Evolutionary conservation across 2,113 vertebrate species (phyloP).

Genomic region (Barbus barbus): DNA sequence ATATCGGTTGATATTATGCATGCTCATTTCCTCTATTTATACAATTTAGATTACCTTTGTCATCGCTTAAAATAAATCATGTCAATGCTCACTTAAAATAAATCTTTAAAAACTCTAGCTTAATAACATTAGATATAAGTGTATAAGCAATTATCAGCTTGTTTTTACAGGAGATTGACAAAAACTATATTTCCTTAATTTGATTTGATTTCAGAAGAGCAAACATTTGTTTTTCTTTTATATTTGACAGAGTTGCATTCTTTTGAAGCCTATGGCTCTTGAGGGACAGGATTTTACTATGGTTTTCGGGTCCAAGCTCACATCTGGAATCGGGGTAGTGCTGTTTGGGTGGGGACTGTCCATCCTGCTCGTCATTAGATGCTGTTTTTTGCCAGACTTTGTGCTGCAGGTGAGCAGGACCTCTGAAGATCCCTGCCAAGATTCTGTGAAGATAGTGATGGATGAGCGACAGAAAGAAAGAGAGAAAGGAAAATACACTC

Average conservation of each 20-base stretch:
- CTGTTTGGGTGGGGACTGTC: background rate
- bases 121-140: too few relatives aligned
- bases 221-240: too few relatives aligned
- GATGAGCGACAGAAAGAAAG: constrained; percentile 52
- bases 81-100: background rate
- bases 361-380: background rate
- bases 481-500: constrained; percentile 39
- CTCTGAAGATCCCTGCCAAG: constrained; percentile 48
- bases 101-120: too few relatives aligned
- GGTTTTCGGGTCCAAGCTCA: background rate
- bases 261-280: too few relatives aligned
- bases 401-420: constrained; percentile 65
- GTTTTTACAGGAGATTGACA: background rate
- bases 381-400: constrained; percentile 24
- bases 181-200: too few relatives aligned
- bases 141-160: too few relatives aligned
- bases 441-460: constrained; percentile 53
- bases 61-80: too few relatives aligned
- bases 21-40: background rate
- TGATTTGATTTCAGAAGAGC: too few relatives aligned
- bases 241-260: too few relatives aligned
- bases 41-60: background rate
- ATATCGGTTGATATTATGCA: background rate
- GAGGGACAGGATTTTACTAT: too few relatives aligned
- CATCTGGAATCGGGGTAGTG: background rate